Evolutionary conservation across 2,113 vertebrate species (phyloP), one percentile per base, ranked within the genome.

Genomic region (Grammomys dolichurus): DNA sequence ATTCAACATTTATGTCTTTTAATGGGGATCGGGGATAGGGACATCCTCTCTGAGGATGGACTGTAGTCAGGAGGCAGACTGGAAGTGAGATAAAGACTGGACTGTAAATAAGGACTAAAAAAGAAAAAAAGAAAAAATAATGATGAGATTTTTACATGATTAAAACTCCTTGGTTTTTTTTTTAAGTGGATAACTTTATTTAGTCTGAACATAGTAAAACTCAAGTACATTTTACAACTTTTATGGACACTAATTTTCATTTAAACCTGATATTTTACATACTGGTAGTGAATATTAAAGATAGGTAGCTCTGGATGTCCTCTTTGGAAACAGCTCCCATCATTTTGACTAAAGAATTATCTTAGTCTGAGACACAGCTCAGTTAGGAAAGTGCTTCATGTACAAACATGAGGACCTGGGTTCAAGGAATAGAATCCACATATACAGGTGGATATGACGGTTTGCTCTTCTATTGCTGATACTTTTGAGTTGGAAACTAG

Each of bases 151-250:
- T 65, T 65, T 65, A 65, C 63, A 65, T 65, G 63, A 65, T 65
- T 65, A 65, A 65, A 65, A 65, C 28, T 63, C 22, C 22, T 24
- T 63, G 60, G 26, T 65, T 26, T 11, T 10, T 65, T 28, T 65
- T 28, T 63, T 46, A 90, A 78, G 33, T 86, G 17, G n/a, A 43
- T 63, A 84, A 28, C 40, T 82, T 67, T 36, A 60, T 70, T 51
- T 86, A 26, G 33, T 81, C 43, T 36, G 87, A 72, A 40, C 2
- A 11, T 9, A 73, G 26, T 72, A 31, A 90, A 93, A 87, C 78
- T 69, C 48, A 58, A 65, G 36, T 58, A 33, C 3, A 73, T 93
- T 87, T 96, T 63, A 67, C 72, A 73, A 80, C 86, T 95, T 88
- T 76, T 33, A 73, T 70, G 65, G 14, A 46, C 60, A 87, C 76